A percentile compares a stretch with the other conserved stretches of the same genome.
Conservation (phyloP, 2,797 vertebrate species). For the Poecilia wingei region DNA sequence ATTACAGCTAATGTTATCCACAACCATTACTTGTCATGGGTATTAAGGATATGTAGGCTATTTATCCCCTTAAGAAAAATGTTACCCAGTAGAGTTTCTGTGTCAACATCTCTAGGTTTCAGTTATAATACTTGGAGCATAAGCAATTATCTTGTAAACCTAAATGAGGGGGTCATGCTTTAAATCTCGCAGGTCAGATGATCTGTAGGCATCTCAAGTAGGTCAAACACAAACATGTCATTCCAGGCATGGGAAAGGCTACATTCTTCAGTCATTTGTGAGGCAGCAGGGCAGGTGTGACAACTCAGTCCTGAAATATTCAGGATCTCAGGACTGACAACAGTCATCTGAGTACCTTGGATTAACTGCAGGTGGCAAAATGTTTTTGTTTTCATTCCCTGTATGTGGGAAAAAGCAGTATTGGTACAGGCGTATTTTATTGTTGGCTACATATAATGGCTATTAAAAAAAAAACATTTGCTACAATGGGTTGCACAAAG, state of each 20-base stretch:
- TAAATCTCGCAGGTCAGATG: constrained; percentile 7
- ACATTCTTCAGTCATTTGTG: constrained; percentile 44
- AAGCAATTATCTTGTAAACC: not conserved
- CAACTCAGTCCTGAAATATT: constrained; percentile 14
- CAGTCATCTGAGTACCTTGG: not conserved
- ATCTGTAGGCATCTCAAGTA: constrained; percentile 29
- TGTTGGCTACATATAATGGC: not conserved
- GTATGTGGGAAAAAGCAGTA: constrained; percentile 18
- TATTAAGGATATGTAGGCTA: not conserved
- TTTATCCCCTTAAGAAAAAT: not conserved
- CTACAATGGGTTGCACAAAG: not conserved
- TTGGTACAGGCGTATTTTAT: constrained; percentile 58
- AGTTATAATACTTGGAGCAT: not conserved
- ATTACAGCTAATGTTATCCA: not conserved
- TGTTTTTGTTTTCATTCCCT: constrained; percentile 40
- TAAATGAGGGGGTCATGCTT: constrained; percentile 13
- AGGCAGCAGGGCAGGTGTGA: constrained; percentile 45
- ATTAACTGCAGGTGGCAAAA: constrained; percentile 31
- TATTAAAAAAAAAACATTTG: no score
- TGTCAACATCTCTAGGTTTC: not conserved
- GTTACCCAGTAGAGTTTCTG: not conserved
- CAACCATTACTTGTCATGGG: not conserved
- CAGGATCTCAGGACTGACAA: constrained; percentile 1
- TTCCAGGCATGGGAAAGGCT: constrained; percentile 4
- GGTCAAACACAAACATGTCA: not conserved